These are phyloP conservation scores for Borostomias antarcticus DNA, from an alignment of 2,797 vertebrate genomes.

Conservation along the genomic window DNA sequence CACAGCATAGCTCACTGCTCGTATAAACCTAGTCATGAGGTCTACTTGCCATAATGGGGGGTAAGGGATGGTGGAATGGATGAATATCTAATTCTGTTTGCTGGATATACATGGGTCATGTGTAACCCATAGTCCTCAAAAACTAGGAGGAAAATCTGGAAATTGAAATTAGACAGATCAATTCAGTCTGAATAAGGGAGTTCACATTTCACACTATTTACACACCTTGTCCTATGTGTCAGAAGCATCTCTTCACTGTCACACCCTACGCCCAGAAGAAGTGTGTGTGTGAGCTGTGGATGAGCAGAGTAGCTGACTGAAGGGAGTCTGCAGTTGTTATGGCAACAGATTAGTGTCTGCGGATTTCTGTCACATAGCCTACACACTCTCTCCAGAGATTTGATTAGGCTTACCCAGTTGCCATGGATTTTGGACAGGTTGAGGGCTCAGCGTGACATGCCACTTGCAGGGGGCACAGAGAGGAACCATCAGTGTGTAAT, in stretches of 20 bases:
- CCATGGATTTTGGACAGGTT: constrained; percentile 50
- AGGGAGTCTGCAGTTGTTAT: constrained; percentile 66
- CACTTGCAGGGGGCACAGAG: constrained; percentile 25
- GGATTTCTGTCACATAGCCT: constrained; percentile 36
- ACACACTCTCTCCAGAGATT: constrained; percentile 30
- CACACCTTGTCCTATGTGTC: constrained; percentile 18
- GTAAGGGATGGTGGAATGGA: no score
- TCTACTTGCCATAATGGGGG: no score
- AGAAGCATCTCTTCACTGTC: constrained; percentile 11
- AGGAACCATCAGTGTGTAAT: constrained; percentile 41
- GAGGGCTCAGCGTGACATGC: constrained; percentile 41
- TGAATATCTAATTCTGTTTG: no score
- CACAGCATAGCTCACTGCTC: no score
- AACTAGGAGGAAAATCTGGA: neutral
- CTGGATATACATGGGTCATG: neutral
- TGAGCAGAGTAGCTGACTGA: constrained; percentile 11
- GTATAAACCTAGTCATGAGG: no score
- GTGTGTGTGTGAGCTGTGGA: constrained; percentile 14
- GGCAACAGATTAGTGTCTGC: constrained; percentile 67
- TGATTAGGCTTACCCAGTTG: constrained; percentile 43
- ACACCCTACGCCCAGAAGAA: neutral
- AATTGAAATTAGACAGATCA: neutral
- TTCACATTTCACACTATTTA: constrained; percentile 7
- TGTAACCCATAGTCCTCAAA: neutral
- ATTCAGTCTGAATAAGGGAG: neutral